A percentile compares a stretch with the other conserved stretches of the same genome.
phyloP scores from a whole-genome alignment of 1,140 invertebrate genomes.

The Manduca sexta region DNA sequence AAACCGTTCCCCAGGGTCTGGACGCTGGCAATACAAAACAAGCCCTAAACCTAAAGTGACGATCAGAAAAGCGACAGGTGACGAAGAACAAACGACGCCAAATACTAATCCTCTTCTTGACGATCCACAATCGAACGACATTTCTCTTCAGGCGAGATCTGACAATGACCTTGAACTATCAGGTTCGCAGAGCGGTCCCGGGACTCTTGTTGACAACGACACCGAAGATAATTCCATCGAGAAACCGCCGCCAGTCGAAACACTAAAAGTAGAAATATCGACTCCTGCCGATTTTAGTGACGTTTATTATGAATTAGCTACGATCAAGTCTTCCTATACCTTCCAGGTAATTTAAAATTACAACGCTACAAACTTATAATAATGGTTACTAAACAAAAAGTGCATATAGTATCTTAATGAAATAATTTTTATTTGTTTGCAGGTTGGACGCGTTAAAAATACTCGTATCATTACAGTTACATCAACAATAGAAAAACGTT shows the following conservation, averaged over 20 bases:
- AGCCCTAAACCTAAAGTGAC: slow-evolving; percentile 88
- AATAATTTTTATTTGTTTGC: slow-evolving; percentile 38
- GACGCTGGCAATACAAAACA: slow-evolving; percentile 91
- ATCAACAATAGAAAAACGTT: slow-evolving; percentile 84
- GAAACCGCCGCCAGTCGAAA: slow-evolving; percentile 80
- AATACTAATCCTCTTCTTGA: slow-evolving; percentile 56
- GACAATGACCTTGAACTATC: slow-evolving; percentile 80
- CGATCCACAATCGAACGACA: slow-evolving; percentile 55
- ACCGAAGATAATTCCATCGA: slow-evolving; percentile 76
- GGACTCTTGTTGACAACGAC: slow-evolving; percentile 75
- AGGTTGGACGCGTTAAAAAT: slow-evolving; percentile 90
- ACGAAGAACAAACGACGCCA: slow-evolving; percentile 71
- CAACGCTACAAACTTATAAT: not conserved
- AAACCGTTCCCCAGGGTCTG: slow-evolving; percentile 78
- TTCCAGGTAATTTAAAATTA: slow-evolving; percentile 79
- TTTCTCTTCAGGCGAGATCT: slow-evolving; percentile 63
- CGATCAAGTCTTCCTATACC: slow-evolving; percentile 90
- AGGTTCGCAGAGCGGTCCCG: slow-evolving; percentile 77
- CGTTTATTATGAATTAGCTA: slow-evolving; percentile 90
- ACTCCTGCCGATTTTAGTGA: slow-evolving; percentile 88
- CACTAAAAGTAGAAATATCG: slow-evolving; percentile 89
- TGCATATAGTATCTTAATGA: not conserved
- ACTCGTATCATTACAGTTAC: slow-evolving; percentile 90
- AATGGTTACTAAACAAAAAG: not conserved
- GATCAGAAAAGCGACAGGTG: slow-evolving; percentile 82